Evolutionary conservation across 2,113 vertebrate genomes (phyloP).

Genomic region (Ploceus nigricollis): DNA sequence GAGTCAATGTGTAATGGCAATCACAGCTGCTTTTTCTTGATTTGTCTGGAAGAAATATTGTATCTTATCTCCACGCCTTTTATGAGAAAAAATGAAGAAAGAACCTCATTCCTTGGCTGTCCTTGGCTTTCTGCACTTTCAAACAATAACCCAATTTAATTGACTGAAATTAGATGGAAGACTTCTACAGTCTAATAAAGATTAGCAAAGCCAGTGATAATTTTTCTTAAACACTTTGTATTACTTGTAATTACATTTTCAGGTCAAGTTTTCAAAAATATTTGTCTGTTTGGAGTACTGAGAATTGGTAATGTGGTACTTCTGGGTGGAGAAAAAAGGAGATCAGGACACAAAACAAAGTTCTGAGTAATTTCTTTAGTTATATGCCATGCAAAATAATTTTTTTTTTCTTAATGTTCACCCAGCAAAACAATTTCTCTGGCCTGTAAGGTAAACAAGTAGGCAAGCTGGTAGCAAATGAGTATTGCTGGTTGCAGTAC

Average conservation of each 20-base stretch:
- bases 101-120: background rate
- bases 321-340: background rate
- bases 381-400: background rate
- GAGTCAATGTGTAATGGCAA: background rate
- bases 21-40: background rate
- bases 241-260: background rate
- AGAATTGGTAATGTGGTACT: background rate
- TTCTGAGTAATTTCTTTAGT: background rate
- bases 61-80: background rate
- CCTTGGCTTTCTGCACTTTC: background rate
- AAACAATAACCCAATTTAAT: background rate
- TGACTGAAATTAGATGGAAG: background rate
- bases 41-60: background rate
- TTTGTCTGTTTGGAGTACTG: background rate
- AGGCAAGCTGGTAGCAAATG: background rate
- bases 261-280: background rate
- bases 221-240: background rate
- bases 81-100: background rate
- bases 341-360: background rate
- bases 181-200: background rate
- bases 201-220: background rate
- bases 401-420: background rate
- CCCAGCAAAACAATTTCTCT: background rate
- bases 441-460: background rate
- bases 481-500: background rate